A percentile compares a stretch with the other conserved stretches of the same genome.
These are phyloP conservation scores for Calycopis cecrops DNA, from an alignment of 1,140 invertebrate genomes.

Conservation along the genomic window DNA sequence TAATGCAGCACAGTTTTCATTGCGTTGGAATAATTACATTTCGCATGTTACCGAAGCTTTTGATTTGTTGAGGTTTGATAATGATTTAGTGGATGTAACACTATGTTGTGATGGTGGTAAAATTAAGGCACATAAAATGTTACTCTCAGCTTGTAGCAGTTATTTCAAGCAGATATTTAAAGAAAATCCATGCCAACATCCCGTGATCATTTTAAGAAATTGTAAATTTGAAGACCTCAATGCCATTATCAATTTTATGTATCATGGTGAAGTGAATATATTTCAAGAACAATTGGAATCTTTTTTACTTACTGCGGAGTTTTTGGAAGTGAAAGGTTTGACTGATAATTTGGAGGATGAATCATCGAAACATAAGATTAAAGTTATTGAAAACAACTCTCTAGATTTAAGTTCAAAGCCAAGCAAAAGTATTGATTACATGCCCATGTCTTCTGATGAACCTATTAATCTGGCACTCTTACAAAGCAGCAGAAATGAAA, in stretches of 20 bases:
- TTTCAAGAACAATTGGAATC: constrained; percentile 90
- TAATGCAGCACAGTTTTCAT: constrained; percentile 67
- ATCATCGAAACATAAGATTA: constrained; percentile 50
- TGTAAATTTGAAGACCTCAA: constrained; percentile 88
- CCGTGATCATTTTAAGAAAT: constrained; percentile 90
- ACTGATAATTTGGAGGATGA: constrained; percentile 76
- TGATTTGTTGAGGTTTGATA: constrained; percentile 83
- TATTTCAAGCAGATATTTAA: constrained; percentile 90
- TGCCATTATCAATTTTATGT: constrained; percentile 90
- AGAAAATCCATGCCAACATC: constrained; percentile 90
- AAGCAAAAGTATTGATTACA: constrained; percentile 43
- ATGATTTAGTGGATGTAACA: constrained; percentile 91
- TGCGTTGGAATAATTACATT: constrained; percentile 72
- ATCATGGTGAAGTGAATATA: constrained; percentile 92
- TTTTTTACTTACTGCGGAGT: constrained; percentile 91
- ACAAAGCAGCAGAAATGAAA: constrained; percentile 46
- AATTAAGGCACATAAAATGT: constrained; percentile 89
- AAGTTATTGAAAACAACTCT: constrained; percentile 51
- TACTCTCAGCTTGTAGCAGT: constrained; percentile 88
- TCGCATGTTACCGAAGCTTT: constrained; percentile 78
- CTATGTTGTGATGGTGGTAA: constrained; percentile 88
- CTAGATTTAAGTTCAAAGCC: constrained; percentile 62
- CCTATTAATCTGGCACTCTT: constrained; percentile 63
- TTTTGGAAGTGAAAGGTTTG: constrained; percentile 91
- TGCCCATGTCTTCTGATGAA: constrained; percentile 46